Evolutionary conservation across 2,888 invertebrate species (phyloP), one percentile per base, ranked within the genome.

Genomic region (Oscheius myriophilus): DNA sequence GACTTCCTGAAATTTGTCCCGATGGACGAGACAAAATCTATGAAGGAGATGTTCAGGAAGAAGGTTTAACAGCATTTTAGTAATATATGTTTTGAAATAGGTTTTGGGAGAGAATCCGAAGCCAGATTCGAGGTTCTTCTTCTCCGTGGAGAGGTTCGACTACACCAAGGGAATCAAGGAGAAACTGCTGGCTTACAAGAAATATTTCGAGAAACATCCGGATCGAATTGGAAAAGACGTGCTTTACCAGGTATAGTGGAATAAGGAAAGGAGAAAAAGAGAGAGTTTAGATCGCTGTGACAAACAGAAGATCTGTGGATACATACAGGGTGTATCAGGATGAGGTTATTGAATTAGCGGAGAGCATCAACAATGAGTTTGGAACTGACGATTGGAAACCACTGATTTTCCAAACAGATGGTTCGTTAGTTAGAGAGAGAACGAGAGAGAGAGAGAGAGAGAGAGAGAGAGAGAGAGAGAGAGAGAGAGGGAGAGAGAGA

Each of bases 121-220:
- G 3, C 39, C 57, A 12, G 84, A 82, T 46, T 78, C 76, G 16
- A 67, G 84, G 18, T 73, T 86, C 58, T 87, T 86, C 75, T 86
- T 86, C 64, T 84, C 85, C 1, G 86, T 86, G 6, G 86, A 86
- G 68, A 71, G 86, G 43, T 86, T 86, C 70, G 86, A 86, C 65
- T 86, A 87, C 71, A 86, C 86, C 0, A 86, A 86, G 57, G 86
- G 86, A 57, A 86, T 86, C 62, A 74, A 75, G 58, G 85, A 85
- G 68, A 85, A 85, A 65, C 73, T 85, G 57, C 53, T 76, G 43
- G 86, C 85, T 25, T 86, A 83, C 55, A 72, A 78, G 26, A 58
- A 78, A 45, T 86, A 87, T 61, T 84, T 85, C 59, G 81, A 83
- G 69, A 79, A 76, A 61, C 74, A 85, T 71, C 86, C 86, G 3